phyloP scores from a whole-genome alignment of 2,888 invertebrate species.

The Aquatica leii region DNA sequence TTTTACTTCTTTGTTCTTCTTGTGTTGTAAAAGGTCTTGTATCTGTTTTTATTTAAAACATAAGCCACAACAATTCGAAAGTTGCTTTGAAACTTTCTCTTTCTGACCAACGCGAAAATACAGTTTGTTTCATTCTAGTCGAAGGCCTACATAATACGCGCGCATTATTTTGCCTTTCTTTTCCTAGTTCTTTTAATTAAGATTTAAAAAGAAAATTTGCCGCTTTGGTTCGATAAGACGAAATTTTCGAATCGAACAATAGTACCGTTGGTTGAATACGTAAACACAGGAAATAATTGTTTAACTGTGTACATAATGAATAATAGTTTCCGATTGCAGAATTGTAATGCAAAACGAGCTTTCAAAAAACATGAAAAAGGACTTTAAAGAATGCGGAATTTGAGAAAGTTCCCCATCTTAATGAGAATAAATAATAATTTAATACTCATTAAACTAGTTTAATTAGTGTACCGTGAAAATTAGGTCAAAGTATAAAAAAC shows the following conservation, averaged over 20 bases:
- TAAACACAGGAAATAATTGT: conserved; percentile 14
- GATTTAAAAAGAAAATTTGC: not conserved
- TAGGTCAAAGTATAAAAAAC: too few species aligned
- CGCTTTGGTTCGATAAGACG: not conserved
- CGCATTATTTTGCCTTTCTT: conserved; percentile 44
- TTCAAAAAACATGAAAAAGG: conserved; percentile 1
- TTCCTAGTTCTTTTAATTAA: conserved; percentile 44
- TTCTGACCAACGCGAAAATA: conserved; percentile 22
- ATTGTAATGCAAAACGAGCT: conserved; percentile 8
- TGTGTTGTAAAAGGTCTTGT: conserved; percentile 12
- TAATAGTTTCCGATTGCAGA: conserved; percentile 19
- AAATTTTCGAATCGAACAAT: not conserved
- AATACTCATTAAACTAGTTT: too few species aligned
- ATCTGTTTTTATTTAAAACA: conserved; percentile 41
- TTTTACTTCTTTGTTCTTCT: conserved; percentile 32
- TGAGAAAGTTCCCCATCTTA: not conserved
- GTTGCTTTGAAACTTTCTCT: conserved; percentile 41
- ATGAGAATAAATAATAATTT: too few species aligned
- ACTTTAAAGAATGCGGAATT: conserved; percentile 5
- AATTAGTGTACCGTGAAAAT: too few species aligned
- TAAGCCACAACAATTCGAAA: conserved; percentile 47
- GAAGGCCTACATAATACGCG: conserved; percentile 40
- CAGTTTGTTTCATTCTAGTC: conserved; percentile 36
- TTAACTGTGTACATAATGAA: conserved; percentile 4
- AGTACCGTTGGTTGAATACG: conserved; percentile 13